Evolutionary conservation across 2,113 vertebrate genomes (phyloP).

Genomic region (Edolisoma coerulescens): DNA sequence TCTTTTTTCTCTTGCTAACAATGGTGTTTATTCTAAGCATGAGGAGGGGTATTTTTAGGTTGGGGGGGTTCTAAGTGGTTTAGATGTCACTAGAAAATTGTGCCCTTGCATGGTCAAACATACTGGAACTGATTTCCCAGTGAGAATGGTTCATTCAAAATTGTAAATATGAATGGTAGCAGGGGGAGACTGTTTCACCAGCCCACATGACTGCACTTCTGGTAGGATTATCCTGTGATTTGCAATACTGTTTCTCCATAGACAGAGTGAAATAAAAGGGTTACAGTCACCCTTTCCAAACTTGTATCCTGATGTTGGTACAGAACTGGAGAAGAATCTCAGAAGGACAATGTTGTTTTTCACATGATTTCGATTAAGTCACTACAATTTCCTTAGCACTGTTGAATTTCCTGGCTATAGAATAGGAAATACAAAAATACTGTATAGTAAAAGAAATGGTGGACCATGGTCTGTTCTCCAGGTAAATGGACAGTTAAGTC

Average conservation of each 20-base stretch:
- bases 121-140: neutral
- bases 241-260: neutral
- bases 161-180: neutral
- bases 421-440: neutral
- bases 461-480: neutral
- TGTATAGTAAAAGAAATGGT: neutral
- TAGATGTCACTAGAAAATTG: neutral
- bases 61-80: neutral
- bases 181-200: neutral
- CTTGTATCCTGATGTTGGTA: neutral
- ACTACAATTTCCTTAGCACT: neutral
- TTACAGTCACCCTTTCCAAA: neutral
- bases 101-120: neutral
- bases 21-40: neutral
- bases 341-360: neutral
- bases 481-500: neutral
- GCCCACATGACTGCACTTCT: neutral
- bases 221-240: neutral
- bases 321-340: neutral
- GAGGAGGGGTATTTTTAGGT: too few species aligned
- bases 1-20: neutral
- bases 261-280: neutral
- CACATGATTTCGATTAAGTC: neutral
- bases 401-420: neutral
- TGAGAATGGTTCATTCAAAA: neutral